These are phyloP conservation scores for Amazona vittata DNA, from an alignment of 2,113 vertebrate genomes.

Conservation along the genomic window DNA sequence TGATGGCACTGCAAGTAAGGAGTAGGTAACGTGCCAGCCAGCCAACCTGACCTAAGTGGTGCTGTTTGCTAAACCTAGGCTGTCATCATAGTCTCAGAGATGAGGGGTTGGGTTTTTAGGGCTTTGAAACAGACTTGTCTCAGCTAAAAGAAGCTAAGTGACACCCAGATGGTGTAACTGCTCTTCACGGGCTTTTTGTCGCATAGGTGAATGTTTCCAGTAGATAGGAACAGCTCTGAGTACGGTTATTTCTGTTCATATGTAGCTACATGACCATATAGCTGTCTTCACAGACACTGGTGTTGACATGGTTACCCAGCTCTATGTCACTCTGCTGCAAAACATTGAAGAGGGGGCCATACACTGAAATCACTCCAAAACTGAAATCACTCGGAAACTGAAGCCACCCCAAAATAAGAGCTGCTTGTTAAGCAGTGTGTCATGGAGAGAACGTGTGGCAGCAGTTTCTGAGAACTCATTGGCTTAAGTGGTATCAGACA, in stretches of 20 bases:
- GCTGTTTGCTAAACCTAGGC: background rate
- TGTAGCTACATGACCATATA: background rate
- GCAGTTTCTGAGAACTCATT: constrained; percentile 41
- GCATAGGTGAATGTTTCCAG: background rate
- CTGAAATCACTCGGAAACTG: background rate
- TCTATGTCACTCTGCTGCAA: background rate
- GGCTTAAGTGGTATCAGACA: constrained; percentile 17
- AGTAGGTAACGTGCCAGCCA: background rate
- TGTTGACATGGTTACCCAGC: background rate
- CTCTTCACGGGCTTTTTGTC: background rate
- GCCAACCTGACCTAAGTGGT: background rate
- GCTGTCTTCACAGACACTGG: background rate
- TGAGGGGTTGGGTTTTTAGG: background rate
- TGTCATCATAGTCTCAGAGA: background rate
- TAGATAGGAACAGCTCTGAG: background rate
- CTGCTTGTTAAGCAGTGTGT: background rate
- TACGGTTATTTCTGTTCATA: background rate
- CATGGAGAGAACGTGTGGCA: background rate
- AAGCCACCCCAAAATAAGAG: background rate
- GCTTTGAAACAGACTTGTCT: background rate
- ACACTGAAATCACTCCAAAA: background rate
- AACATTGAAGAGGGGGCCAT: background rate
- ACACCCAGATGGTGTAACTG: background rate
- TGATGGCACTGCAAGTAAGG: background rate
- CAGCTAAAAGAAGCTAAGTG: background rate